Evolutionary conservation across 2,113 vertebrate genomes (phyloP).

Genomic region (Pelvicachromis taeniatus): DNA sequence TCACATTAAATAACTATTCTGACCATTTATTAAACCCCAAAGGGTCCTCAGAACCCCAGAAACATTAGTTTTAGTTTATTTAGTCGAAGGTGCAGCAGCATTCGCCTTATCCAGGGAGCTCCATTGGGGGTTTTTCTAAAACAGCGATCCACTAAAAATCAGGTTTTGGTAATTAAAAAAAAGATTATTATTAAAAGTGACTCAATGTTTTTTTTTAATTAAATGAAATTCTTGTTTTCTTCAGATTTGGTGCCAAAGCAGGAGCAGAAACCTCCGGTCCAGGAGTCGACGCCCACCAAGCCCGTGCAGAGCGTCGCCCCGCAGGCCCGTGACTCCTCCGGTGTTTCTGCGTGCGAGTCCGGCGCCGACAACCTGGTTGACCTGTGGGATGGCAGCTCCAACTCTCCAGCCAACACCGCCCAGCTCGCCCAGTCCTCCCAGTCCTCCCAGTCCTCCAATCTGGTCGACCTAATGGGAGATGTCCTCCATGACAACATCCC

Average conservation of each 20-base stretch:
- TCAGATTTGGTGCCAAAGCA: slow-evolving; percentile 49
- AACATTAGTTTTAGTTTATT: background rate
- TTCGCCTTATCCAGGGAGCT: background rate
- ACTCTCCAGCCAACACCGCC: slow-evolving; percentile 31
- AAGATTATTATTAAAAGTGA: background rate
- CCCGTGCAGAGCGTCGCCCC: slow-evolving; percentile 70
- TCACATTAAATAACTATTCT: background rate
- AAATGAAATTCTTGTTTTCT: background rate
- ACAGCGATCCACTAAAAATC: background rate
- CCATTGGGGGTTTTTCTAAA: background rate
- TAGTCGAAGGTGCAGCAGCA: no score
- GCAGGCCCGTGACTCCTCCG: slow-evolving; percentile 53
- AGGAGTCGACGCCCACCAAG: slow-evolving; percentile 57
- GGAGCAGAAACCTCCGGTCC: slow-evolving; percentile 37
- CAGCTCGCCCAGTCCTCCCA: slow-evolving; percentile 56
- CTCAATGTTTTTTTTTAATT: background rate
- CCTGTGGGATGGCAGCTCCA: slow-evolving; percentile 79
- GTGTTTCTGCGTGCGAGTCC: slow-evolving; percentile 48
- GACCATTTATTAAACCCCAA: background rate
- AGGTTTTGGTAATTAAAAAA: accelerated
- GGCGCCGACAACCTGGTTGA: slow-evolving; percentile 75
- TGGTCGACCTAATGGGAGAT: slow-evolving; percentile 70
- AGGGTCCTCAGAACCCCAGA: background rate
- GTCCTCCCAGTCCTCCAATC: slow-evolving; percentile 58
- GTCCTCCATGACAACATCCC: background rate